Percentiles rank a stretch among this genome's conserved stretches.
Conservation (phyloP, 2,113 vertebrate genomes). For the Orycteropus afer region DNA sequence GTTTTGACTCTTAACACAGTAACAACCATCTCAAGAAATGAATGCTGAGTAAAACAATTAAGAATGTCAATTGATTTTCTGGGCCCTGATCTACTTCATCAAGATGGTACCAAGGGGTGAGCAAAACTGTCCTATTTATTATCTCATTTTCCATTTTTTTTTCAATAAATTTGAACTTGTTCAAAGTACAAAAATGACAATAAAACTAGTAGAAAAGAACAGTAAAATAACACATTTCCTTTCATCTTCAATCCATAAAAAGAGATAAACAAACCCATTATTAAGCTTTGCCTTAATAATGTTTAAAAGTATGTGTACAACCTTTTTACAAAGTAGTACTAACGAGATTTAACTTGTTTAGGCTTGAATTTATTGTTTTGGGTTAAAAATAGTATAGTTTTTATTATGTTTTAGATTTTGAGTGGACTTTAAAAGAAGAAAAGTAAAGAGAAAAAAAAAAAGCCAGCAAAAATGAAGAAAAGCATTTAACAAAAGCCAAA, state of each 20-base stretch:
- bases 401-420: neutral
- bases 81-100: neutral
- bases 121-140: neutral
- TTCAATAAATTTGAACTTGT: neutral
- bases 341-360: conserved; percentile 44
- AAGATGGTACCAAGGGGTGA: neutral
- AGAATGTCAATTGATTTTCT: neutral
- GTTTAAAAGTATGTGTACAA: neutral
- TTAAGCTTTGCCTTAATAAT: neutral
- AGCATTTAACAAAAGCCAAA: conserved; percentile 17
- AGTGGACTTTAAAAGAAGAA: neutral
- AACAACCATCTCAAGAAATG: neutral
- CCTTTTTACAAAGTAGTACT: conserved; percentile 36
- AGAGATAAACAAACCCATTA: neutral
- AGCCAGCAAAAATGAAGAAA: neutral
- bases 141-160: neutral
- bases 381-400: neutral
- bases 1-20: neutral
- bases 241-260: neutral
- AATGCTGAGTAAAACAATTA: neutral
- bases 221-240: neutral
- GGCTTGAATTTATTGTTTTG: neutral
- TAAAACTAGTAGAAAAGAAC: neutral
- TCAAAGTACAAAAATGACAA: conserved; percentile 9
- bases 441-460: neutral